phyloP scores from a whole-genome alignment of 2,888 invertebrate species.

The Omphaloscelis lunosa region DNA sequence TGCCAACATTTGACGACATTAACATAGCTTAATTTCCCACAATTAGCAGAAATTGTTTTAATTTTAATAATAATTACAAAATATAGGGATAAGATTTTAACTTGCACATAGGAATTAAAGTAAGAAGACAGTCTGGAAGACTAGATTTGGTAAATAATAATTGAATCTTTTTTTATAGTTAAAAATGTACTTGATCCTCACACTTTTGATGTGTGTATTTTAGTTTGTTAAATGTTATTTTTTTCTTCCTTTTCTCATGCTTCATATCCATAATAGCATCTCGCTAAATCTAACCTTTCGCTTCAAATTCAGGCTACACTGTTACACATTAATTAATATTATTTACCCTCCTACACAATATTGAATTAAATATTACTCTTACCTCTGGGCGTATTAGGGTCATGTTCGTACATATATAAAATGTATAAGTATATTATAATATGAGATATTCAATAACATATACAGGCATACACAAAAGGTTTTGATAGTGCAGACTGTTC shows the following conservation, averaged over 20 bases:
- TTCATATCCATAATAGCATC: neutral
- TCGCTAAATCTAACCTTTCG: neutral
- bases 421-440: conserved; percentile 15
- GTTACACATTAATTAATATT: conserved; percentile 4
- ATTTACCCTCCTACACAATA: conserved; percentile 18
- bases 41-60: too few relatives aligned
- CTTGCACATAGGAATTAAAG: too few relatives aligned
- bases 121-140: too few relatives aligned
- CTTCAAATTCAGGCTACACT: neutral
- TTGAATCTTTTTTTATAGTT: too few relatives aligned
- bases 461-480: conserved; percentile 35
- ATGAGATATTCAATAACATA: conserved; percentile 31
- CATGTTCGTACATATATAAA: conserved; percentile 13
- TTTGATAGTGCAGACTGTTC: conserved; percentile 13
- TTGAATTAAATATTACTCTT: conserved; percentile 21
- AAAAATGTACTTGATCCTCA: too few relatives aligned
- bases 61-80: too few relatives aligned
- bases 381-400: conserved; percentile 17
- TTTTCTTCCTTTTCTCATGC: neutral
- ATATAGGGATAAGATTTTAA: too few relatives aligned
- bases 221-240: neutral
- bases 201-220: too few relatives aligned
- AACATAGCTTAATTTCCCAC: too few relatives aligned
- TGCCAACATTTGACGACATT: too few relatives aligned
- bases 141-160: too few relatives aligned